These are phyloP conservation scores for Probosciger aterrimus DNA, from an alignment of 2,113 vertebrate species.

Conservation along the genomic window DNA sequence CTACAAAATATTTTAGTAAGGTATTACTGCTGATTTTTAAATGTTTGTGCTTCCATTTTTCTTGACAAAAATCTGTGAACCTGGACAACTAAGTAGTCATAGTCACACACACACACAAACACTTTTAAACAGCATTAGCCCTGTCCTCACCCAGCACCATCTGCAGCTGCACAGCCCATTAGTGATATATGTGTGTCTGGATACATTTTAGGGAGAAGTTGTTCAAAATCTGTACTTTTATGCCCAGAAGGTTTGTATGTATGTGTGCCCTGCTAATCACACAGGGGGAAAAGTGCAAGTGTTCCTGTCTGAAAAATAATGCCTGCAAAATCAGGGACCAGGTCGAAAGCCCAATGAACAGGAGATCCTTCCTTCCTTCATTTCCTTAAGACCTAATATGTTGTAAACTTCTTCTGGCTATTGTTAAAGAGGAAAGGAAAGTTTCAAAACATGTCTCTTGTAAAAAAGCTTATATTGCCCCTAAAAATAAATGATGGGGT, in stretches of 20 bases:
- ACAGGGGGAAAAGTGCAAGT: not conserved
- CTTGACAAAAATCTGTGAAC: not conserved
- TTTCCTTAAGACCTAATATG: conserved; percentile 38
- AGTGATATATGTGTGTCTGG: not conserved
- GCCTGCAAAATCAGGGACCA: conserved; percentile 4
- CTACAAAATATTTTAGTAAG: not conserved
- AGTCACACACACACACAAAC: not conserved
- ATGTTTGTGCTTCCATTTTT: not conserved
- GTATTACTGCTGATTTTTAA: not conserved
- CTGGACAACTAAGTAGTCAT: not conserved
- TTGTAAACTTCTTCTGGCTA: conserved; percentile 54
- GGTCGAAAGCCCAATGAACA: not conserved
- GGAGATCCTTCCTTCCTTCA: conserved; percentile 45
- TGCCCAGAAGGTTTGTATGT: not conserved
- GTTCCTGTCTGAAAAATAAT: not conserved
- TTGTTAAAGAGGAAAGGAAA: conserved; percentile 46
- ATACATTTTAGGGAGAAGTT: not conserved
- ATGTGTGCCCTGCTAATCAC: not conserved
- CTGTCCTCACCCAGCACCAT: not conserved
- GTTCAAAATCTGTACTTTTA: not conserved
- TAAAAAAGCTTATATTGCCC: conserved; percentile 25
- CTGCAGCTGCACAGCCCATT: not conserved
- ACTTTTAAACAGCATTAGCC: not conserved
- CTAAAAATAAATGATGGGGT: not conserved
- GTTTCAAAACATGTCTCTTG: conserved; percentile 5